phyloP scores from a whole-genome alignment of 37 sponge, comb jelly and placozoan genomes.

The Hormiphora californensis region DNA sequence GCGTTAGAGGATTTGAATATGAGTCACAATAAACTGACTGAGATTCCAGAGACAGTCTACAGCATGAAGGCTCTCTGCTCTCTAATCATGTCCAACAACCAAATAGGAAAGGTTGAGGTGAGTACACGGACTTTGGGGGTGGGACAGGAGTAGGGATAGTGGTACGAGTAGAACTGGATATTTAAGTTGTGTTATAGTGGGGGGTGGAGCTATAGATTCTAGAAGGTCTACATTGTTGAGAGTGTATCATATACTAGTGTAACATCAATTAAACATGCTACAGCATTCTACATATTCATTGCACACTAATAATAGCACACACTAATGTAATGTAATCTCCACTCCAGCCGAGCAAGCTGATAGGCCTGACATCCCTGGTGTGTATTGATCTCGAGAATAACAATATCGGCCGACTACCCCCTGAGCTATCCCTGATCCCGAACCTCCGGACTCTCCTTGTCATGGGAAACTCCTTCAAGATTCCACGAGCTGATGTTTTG shows the following conservation, averaged over 20 bases:
- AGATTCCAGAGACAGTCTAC: slow-evolving; percentile 18
- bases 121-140: background rate
- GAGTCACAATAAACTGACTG: slow-evolving; percentile 17
- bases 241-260: too few species aligned
- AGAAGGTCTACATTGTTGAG: too few species aligned
- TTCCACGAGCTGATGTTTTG: slow-evolving; percentile 34
- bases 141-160: too few species aligned
- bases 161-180: too few species aligned
- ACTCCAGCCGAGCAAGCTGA: slow-evolving; percentile 18
- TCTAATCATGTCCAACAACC: slow-evolving; percentile 24
- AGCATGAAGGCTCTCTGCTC: background rate
- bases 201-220: too few species aligned
- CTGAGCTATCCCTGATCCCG: slow-evolving; percentile 33
- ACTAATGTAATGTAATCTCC: too few species aligned
- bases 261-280: too few species aligned
- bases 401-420: slow-evolving; percentile 41
- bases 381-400: slow-evolving; percentile 51
- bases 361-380: background rate
- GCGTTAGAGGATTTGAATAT: slow-evolving; percentile 5
- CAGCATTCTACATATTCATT: too few species aligned
- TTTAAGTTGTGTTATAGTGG: too few species aligned
- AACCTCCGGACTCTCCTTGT: slow-evolving; percentile 46
- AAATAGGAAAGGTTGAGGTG: slow-evolving; percentile 31
- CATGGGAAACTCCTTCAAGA: slow-evolving; percentile 51
- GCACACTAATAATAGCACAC: too few species aligned